Base-by-base conservation (phyloP, 2,888 invertebrate species). In the Sceliomorpha sp. region DNA sequence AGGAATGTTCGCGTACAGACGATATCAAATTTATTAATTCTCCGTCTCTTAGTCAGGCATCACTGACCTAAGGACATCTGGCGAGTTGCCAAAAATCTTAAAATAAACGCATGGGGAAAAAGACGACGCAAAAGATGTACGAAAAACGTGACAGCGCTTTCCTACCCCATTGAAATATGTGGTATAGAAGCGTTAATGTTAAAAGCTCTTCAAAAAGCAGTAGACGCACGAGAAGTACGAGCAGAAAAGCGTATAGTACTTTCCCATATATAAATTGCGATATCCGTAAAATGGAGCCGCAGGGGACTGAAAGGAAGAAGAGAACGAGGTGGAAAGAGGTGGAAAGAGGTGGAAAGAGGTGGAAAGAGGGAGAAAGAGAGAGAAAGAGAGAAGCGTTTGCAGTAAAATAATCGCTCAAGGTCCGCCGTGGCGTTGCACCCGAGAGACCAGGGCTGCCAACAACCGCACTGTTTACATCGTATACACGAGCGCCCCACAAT, bases 371-470 rank as follows among this genome's bases (percentile, higher is more conserved):
- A 53, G 51, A 60, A 47, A 58, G 69, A 51, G 63, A 32, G 56
- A 47, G 55, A 55, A 53, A 71, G 67, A 50, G 34, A 60, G 70
- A 75, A 70, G 72, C 71, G 71, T 83, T 82, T 79, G 79, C 83
- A 81, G 86, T 86, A 86, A 87, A 86, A 87, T 87, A 86, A 87
- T 86, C 86, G 87, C 80, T 87, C 87, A 87, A 87, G 87, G 87
- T 86, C 85, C 81, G 79, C 75, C 77, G 82, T 85, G 87, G 86
- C 86, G 86, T 87, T 88, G 87, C 87, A 86, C 87, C 80, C 87
- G 80, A 71, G 77, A 74, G 75, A 72, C 75, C 83, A 85, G 82
- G 82, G 77, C 77, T 84, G 82, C 82, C 83, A 83, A 81, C 84
- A 80, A 79, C 78, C 77, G 77, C 77, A 78, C 80, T 84, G 81